Evolutionary conservation across 2,113 vertebrate species (phyloP).

Genomic region (Ameiurus melas): DNA sequence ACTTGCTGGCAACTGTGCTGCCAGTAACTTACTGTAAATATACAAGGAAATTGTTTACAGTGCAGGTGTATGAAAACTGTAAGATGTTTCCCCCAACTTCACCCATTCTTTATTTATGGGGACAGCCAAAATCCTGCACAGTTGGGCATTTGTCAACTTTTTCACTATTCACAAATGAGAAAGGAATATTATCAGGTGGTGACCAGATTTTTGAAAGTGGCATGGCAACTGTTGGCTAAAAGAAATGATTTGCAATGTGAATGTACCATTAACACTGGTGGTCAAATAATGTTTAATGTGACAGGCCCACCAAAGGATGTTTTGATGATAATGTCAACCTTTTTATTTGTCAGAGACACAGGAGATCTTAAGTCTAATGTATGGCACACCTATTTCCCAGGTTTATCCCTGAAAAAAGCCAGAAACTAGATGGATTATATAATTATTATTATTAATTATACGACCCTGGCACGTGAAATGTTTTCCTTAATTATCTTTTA

Average conservation of each 20-base stretch:
- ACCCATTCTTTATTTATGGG: background rate
- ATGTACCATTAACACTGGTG: background rate
- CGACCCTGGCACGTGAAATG: background rate
- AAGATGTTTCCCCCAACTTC: background rate
- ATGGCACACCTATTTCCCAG: background rate
- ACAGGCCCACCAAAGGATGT: too few species aligned
- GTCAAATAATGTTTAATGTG: background rate
- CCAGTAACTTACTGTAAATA: too few species aligned
- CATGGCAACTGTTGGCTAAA: background rate
- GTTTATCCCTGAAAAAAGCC: background rate
- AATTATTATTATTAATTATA: too few species aligned
- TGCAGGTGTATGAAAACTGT: background rate
- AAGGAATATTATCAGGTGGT: background rate
- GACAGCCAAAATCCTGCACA: background rate
- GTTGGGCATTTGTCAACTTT: background rate
- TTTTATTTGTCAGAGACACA: too few species aligned
- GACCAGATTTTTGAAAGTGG: background rate
- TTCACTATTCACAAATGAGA: background rate
- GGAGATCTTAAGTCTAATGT: too few species aligned
- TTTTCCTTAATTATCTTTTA: background rate
- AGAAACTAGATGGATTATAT: background rate
- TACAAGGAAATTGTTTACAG: too few species aligned
- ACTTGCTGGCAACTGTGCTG: too few species aligned
- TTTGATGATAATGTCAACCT: too few species aligned
- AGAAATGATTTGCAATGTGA: background rate